These are phyloP conservation scores for Apodemia hepburni DNA, from an alignment of 2,888 invertebrate species.

Conservation along the genomic window DNA sequence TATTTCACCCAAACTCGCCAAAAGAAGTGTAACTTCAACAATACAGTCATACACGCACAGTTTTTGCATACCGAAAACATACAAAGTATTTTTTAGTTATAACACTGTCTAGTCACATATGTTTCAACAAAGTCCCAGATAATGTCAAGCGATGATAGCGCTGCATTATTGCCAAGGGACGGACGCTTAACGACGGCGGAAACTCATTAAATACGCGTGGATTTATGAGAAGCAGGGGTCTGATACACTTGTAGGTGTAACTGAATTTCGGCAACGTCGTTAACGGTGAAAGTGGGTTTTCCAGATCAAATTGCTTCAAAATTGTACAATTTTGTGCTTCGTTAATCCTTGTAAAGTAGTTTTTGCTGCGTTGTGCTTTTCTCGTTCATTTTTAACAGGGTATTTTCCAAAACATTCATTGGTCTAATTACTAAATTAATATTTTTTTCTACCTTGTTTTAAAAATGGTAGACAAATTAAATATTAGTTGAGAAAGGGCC, in stretches of 20 bases:
- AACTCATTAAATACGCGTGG: conserved; percentile 71
- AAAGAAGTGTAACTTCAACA: no score
- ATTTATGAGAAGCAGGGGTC: conserved; percentile 59
- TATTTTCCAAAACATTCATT: no score
- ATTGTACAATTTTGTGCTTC: conserved; percentile 13
- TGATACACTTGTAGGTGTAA: conserved; percentile 32
- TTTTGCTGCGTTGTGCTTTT: background rate
- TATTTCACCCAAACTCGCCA: no score
- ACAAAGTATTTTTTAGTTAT: conserved; percentile 16
- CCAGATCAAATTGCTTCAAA: conserved; percentile 14
- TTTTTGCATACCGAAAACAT: no score
- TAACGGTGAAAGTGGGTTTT: conserved; percentile 16
- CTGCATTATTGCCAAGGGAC: conserved; percentile 61
- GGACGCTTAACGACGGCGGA: conserved; percentile 62
- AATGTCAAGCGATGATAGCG: conserved; percentile 66
- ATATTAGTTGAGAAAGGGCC: no score
- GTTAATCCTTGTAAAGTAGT: conserved; percentile 3
- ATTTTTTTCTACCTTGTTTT: no score
- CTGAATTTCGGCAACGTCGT: conserved; percentile 28
- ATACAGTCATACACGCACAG: no score
- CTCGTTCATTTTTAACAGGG: no score
- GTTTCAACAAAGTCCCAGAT: conserved; percentile 49
- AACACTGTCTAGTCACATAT: conserved; percentile 45
- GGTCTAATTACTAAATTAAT: no score
- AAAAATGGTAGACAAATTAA: no score